Evolutionary conservation across 2,888 invertebrate genomes (phyloP), one percentile per base, ranked within the genome.

Genomic region (Amblyjoppa fuscipennis): DNA sequence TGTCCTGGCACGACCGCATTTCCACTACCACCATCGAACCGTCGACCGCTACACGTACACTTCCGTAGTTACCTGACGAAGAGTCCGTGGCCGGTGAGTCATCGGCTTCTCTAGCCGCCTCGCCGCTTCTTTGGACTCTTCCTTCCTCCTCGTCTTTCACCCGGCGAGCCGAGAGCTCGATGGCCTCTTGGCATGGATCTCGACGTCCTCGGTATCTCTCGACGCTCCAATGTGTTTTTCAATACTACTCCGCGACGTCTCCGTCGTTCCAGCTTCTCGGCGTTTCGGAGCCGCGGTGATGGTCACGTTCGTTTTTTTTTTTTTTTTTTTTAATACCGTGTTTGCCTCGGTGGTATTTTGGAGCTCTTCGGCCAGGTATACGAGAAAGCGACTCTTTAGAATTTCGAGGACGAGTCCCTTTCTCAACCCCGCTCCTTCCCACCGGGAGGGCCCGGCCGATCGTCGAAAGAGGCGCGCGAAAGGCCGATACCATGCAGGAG

Each of bases 1-100:
- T 88, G 88, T 90, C 87, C 89, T 89, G 91, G 89, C 84, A 13
- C 90, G 89, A 77, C 80, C 85, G 85, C 68, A 84, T 79, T 83
- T 79, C 81, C 71, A 80, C 82, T 34, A 49, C 81, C 75, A 70
- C 66, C 83, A 69, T 75, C 70, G 38, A 53, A 41, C 61, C 16
- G 6, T 41, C n/a, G 53, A 4, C 20, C 11, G 45, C 20, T 41
- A 69, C 11, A 34, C 11, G 64, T 34, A 34, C 1, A 25, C 16
- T 1, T 41, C 20, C 11, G 20, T n/a, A 31, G 49, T 25, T n/a
- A 25, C 51, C 25, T 51, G 64, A 64, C 59, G 61, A 70, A 70
- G 69, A 71, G 71, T 51, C 5, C 53, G 51, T 25, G 34, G 6
- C 45, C n/a, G 75, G 66, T 84, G 84, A 84, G 80, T 84, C 84